Base-by-base conservation (phyloP, 2,888 invertebrate species). In the Meiosimyza decipiens region DNA sequence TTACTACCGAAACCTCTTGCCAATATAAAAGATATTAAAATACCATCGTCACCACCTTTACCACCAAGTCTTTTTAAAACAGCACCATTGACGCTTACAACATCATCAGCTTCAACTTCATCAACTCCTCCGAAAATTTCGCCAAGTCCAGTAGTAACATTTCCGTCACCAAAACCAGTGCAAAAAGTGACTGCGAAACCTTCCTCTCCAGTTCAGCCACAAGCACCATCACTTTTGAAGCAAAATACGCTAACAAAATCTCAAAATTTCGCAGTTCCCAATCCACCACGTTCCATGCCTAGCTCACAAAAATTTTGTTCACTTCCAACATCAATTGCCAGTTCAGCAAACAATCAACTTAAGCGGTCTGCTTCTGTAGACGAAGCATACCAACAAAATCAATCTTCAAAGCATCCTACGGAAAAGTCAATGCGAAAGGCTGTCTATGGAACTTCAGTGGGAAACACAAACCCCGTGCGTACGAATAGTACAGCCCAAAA, bases 31-130 rank as follows among this genome's bases (percentile, higher is more conserved):
- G 83, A 83, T 18, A 71, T 80, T 11, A 80, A 80, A 18, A 60
- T 86, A 64, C 85, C 85, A 1, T 79, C 82, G 0, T 86, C 86
- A 3, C 86, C 86, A 5, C 86, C 86, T 0, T 66, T 87, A 72
- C 86, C 86, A 9, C 86, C 86, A 12, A 87, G 86, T 69, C 76
- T 87, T 3, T 87, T 87, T 63, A 86, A 86, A 66, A 82, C 84
- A 6, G 78, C 80, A 11, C 80, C 83, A 16, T 75, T 82, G 28
- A 81, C 82, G 11, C 82, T 85, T 40, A 80, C 82, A 33, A 77
- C 80, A 2, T 73, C 80, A 6, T 73, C 80, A 1, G 3, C 67
- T 1, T 15, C 74, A 49, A 11, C 71, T 28, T 18, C 50, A 16
- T 47, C 71, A n/a, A 47, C 47, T 2, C n/a, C 65, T 15, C 3